phyloP scores from a whole-genome alignment of 2,888 invertebrate species.

The Rapana venosa region DNA sequence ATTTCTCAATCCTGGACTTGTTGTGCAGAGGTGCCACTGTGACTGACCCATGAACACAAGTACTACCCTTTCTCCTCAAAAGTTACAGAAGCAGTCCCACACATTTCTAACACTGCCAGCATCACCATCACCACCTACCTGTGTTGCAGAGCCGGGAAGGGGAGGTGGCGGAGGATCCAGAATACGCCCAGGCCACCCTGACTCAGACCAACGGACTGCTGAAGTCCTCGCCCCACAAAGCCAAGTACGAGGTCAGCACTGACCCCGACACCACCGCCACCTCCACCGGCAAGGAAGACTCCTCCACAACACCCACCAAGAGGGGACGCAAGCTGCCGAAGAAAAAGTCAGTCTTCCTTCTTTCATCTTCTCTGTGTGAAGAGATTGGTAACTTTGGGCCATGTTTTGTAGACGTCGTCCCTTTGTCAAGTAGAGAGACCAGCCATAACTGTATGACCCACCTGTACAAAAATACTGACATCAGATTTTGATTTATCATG shows the following conservation, averaged over 20 bases:
- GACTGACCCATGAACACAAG: no score
- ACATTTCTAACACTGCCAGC: no score
- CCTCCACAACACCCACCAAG: slow-evolving; percentile 27
- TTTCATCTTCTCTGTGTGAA: neutral
- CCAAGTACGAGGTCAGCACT: slow-evolving; percentile 38
- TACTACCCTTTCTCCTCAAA: no score
- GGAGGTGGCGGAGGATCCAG: slow-evolving; percentile 8
- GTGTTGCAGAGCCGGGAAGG: slow-evolving; percentile 1
- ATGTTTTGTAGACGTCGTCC: no score
- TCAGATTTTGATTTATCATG: no score
- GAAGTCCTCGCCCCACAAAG: slow-evolving; percentile 30
- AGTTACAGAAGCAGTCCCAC: no score
- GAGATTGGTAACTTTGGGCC: neutral
- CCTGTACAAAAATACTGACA: no score
- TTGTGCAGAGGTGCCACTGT: no score
- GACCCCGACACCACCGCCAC: slow-evolving; percentile 19
- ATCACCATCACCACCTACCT: neutral
- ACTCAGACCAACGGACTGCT: slow-evolving; percentile 32
- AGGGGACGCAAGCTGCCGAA: slow-evolving; percentile 31
- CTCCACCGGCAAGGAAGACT: slow-evolving; percentile 12
- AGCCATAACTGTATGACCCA: no score
- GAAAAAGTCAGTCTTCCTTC: slow-evolving; percentile 26
- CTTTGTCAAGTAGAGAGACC: no score
- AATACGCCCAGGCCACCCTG: neutral
- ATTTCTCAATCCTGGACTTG: no score